Evolutionary conservation across 2,113 vertebrate genomes (phyloP).

Genomic region (Cyprinus carpio): DNA sequence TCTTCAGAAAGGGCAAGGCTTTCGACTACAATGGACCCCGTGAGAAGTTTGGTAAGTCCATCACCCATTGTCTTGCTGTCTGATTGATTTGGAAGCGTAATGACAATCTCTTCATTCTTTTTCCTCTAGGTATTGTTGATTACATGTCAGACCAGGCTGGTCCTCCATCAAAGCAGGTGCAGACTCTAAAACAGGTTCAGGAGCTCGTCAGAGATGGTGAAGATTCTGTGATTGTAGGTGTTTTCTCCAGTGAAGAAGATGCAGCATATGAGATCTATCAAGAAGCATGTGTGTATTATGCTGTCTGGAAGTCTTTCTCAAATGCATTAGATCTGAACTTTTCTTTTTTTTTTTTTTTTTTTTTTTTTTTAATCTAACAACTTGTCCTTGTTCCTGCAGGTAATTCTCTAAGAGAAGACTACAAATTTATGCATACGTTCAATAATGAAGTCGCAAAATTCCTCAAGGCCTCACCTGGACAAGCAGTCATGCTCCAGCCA

Average conservation of each 20-base stretch:
- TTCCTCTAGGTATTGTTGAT: slow-evolving; percentile 84
- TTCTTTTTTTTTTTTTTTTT: neutral
- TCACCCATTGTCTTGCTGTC: neutral
- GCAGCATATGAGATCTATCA: slow-evolving; percentile 83
- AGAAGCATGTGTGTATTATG: slow-evolving; percentile 83
- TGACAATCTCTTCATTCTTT: neutral
- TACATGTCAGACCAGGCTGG: slow-evolving; percentile 93
- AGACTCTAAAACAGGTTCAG: slow-evolving; percentile 86
- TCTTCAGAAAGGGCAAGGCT: slow-evolving; percentile 91
- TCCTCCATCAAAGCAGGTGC: slow-evolving; percentile 89
- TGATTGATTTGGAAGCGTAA: neutral
- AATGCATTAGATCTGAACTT: neutral
- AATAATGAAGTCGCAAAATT: slow-evolving; percentile 82
- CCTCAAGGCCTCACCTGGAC: slow-evolving; percentile 81
- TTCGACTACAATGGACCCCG: slow-evolving; percentile 93
- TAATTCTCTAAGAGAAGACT: slow-evolving; percentile 90
- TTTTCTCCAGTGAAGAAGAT: slow-evolving; percentile 84
- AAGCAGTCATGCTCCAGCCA: slow-evolving; percentile 85
- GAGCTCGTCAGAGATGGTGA: slow-evolving; percentile 90
- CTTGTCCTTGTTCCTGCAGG: slow-evolving; percentile 71
- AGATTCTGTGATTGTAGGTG: slow-evolving; percentile 85
- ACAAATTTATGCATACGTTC: slow-evolving; percentile 90
- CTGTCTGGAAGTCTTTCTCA: neutral
- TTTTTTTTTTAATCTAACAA: neutral
- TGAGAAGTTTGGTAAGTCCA: slow-evolving; percentile 84